Percentiles rank a stretch among this genome's conserved stretches.
Evolutionary conservation across 2,888 invertebrate genomes (phyloP).

Genomic region (Lycocerus yunnanus): DNA sequence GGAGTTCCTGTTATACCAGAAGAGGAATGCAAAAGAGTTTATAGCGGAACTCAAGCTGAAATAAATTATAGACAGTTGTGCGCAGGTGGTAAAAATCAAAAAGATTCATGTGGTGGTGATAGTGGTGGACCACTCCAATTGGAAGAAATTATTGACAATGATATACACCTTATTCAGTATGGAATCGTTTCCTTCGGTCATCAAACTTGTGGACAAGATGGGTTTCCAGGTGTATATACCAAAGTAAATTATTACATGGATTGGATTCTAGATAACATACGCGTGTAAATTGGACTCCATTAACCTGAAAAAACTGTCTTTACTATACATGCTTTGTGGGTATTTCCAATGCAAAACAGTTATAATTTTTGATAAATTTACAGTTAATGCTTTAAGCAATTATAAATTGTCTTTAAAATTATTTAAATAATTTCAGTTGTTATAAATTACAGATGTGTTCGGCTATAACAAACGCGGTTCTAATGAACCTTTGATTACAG

Average conservation of each 20-base stretch:
- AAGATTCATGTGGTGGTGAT: constrained; percentile 70
- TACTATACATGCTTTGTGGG: neutral
- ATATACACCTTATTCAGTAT: constrained; percentile 60
- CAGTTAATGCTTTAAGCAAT: too few species aligned
- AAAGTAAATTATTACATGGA: constrained; percentile 63
- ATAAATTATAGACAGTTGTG: constrained; percentile 59
- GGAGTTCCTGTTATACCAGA: neutral
- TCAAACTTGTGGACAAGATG: constrained; percentile 54
- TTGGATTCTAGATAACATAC: constrained; percentile 63
- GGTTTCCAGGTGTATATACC: constrained; percentile 69
- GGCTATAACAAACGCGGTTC: too few species aligned
- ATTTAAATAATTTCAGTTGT: too few species aligned
- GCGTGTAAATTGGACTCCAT: neutral
- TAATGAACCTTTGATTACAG: too few species aligned
- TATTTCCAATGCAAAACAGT: too few species aligned
- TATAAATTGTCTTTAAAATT: too few species aligned
- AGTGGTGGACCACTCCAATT: constrained; percentile 68
- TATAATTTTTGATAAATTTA: too few species aligned
- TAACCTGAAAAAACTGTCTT: neutral
- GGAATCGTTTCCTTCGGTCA: constrained; percentile 59
- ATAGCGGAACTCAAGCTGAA: constrained; percentile 36
- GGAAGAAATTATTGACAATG: neutral
- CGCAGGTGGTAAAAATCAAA: constrained; percentile 63
- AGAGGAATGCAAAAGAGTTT: constrained; percentile 25
- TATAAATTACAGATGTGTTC: too few species aligned